Percentiles rank a stretch among this genome's conserved stretches.
These are phyloP conservation scores for Struthio camelus DNA, from an alignment of 2,113 vertebrate genomes.

Conservation along the genomic window DNA sequence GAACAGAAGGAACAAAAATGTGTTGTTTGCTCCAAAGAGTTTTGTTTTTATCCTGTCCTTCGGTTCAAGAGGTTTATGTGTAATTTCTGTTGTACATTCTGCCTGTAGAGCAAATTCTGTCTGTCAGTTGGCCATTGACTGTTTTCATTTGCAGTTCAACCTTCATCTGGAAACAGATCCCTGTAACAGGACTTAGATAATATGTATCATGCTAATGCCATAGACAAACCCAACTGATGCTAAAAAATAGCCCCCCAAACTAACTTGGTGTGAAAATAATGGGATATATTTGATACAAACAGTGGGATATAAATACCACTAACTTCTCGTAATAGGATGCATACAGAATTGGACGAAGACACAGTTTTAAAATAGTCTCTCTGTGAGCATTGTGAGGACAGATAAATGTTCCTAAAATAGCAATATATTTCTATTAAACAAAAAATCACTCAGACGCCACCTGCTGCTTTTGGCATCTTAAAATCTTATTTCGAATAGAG, in stretches of 20 bases:
- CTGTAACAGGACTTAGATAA: neutral
- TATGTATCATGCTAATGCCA: neutral
- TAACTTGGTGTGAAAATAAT: neutral
- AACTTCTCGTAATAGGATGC: conserved; percentile 34
- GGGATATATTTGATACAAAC: neutral
- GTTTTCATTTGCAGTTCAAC: conserved; percentile 43
- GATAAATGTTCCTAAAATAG: conserved; percentile 61
- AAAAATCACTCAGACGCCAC: conserved; percentile 53
- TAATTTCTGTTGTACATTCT: conserved; percentile 31
- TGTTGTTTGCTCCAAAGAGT: neutral
- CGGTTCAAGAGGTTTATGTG: conserved; percentile 16
- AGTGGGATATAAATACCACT: neutral
- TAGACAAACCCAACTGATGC: neutral
- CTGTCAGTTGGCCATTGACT: conserved; percentile 6
- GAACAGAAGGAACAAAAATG: conserved; percentile 37
- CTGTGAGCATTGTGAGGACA: neutral
- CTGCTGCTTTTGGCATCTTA: conserved; percentile 65
- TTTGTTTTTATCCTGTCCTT: neutral
- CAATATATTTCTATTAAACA: conserved; percentile 54
- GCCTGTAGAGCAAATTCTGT: conserved; percentile 5
- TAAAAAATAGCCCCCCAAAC: neutral
- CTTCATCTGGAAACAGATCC: neutral
- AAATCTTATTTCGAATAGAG: conserved; percentile 49
- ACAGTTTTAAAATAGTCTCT: conserved; percentile 37
- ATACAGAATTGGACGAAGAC: conserved; percentile 10